phyloP scores from a whole-genome alignment of 2,888 invertebrate species.

The Drosophila pseudotalamancana region DNA sequence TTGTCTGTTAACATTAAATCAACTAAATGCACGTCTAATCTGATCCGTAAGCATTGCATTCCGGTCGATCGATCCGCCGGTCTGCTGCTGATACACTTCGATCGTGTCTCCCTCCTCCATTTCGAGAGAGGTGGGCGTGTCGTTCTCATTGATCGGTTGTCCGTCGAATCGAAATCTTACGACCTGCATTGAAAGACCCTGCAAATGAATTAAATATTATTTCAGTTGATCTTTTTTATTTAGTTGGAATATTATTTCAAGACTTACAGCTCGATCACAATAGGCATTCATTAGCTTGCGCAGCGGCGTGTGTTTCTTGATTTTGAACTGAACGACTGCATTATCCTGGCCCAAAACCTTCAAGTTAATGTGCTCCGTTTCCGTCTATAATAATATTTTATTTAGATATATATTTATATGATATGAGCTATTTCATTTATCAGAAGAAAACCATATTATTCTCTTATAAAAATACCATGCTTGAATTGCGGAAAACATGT shows the following conservation, averaged over 20 bases:
- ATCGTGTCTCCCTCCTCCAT: conserved; percentile 97
- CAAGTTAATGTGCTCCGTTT: conserved; percentile 6
- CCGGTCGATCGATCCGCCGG: not conserved
- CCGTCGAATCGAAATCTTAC: conserved; percentile 87
- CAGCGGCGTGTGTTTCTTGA: conserved; percentile 97
- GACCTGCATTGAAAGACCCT: conserved; percentile 5
- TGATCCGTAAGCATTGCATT: not conserved
- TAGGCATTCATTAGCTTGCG: conserved; percentile 88
- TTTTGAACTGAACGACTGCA: conserved; percentile 97
- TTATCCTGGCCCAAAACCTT: conserved; percentile 93
- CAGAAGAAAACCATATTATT: too few species aligned
- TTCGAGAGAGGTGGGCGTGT: conserved; percentile 94
- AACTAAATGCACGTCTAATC: not conserved
- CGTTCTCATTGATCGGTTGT: conserved; percentile 95
- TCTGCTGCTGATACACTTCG: conserved; percentile 8
- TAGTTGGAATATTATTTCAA: not conserved
- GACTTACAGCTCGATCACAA: conserved; percentile 8
- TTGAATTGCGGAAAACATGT: conserved; percentile 4
- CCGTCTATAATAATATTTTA: too few species aligned
- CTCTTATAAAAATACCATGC: not conserved
- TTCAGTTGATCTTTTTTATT: too few species aligned
- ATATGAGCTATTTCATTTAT: too few species aligned
- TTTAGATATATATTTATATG: not conserved
- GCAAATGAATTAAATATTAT: too few species aligned
- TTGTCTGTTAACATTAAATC: not conserved